Evolutionary conservation across 1,140 invertebrate genomes (phyloP), one percentile per base, ranked within the genome.

Genomic region (Calliphora vicina): DNA sequence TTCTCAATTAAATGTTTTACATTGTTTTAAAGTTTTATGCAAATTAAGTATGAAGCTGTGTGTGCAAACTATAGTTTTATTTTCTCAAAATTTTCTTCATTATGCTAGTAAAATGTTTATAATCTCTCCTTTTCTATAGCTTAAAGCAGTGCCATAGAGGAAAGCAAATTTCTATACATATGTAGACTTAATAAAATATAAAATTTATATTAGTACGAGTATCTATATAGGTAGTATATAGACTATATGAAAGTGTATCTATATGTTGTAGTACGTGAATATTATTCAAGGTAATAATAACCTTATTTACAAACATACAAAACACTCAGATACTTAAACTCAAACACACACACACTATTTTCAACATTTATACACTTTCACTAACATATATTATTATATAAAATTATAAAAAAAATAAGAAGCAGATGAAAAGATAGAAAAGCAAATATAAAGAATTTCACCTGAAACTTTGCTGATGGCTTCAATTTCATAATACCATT

Each of bases 231-330:
- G n/a, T n/a, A n/a, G n/a, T n/a, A n/a, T n/a, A n/a, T 35, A 35
- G 10, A 35, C 35, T 35, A 35, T 35, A 35, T 35, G 10, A 5
- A 35, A 1, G 35, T n/a, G n/a, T 35, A 35, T 35, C 35, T 35
- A 35, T n/a, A n/a, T n/a, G n/a, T n/a, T n/a, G n/a, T n/a, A 35
- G 0, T 35, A 35, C 10, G 5, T 2, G 10, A 17, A 50, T 50
- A 67, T n/a, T n/a, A n/a, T 67, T 67, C 61, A 67, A 67, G 61
- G 61, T 67, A 67, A 67, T 67, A 67, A 67, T 67, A 67, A 67
- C 20, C 61, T 67, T 67, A 67, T 67, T 25, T 67, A 25, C 8
- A 6, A 23, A 67, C 20, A 67, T 67, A 25, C 61, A 67, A 35
- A 35, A 35, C 35, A 35, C 35, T 35, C 35, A 35, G 35, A 35